A percentile compares a stretch with the other conserved stretches of the same genome.
Conservation (phyloP, 2,888 invertebrate genomes). For the Epirrhoe tristata region DNA sequence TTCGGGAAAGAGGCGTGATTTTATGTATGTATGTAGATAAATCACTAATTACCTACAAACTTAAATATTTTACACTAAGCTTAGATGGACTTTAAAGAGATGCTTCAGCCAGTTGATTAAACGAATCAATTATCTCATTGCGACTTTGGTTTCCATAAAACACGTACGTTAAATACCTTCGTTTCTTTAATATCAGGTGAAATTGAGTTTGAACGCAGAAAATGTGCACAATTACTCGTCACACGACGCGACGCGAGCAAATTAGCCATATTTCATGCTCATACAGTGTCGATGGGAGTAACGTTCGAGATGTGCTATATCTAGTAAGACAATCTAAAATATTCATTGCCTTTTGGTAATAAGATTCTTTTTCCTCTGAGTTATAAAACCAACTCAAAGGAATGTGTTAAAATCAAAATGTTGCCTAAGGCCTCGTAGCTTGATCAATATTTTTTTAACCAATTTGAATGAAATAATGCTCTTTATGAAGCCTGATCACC, state of each 20-base stretch:
- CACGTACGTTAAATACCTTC: not conserved
- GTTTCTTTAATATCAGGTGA: constrained; percentile 18
- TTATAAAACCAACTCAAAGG: not conserved
- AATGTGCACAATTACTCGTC: constrained; percentile 36
- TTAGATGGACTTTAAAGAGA: too few relatives aligned
- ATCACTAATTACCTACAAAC: too few relatives aligned
- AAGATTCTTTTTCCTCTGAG: not conserved
- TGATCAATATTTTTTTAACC: not conserved
- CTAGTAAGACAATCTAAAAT: not conserved
- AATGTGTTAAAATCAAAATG: not conserved
- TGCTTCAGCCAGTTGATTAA: too few relatives aligned
- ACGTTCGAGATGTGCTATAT: not conserved
- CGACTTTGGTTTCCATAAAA: not conserved
- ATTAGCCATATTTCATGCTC: constrained; percentile 19
- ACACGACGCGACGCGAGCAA: constrained; percentile 11
- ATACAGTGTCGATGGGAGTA: constrained; percentile 3
- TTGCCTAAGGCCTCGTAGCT: not conserved
- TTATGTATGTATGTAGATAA: too few relatives aligned
- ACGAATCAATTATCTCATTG: too few relatives aligned
- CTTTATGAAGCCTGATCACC: too few relatives aligned
- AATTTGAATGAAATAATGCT: not conserved
- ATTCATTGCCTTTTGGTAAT: not conserved
- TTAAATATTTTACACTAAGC: too few relatives aligned
- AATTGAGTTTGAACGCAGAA: constrained; percentile 39
- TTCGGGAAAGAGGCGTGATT: too few relatives aligned